Evolutionary conservation across 2,888 invertebrate species (phyloP), one percentile per base, ranked within the genome.

Genomic region (Tyria jacobaeae): DNA sequence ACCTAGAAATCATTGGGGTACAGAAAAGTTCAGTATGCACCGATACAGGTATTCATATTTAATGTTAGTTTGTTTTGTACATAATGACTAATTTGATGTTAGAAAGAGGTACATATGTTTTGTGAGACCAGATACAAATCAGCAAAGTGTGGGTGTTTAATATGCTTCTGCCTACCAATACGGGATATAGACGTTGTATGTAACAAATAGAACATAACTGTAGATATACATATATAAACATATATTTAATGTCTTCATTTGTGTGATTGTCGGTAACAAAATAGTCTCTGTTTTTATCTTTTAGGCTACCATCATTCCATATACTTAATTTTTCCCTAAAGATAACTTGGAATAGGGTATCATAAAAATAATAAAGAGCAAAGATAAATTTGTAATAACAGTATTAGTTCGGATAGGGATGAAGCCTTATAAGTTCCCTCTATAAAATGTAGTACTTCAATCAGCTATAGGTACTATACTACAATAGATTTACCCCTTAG

Each of bases 1-100:
- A 48, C 7, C 60, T 60, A 64, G 12, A 60, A 70, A 67, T 67
- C 62, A 73, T 64, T 61, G 39, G 17, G n/a, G 49, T 47, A 48
- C 55, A 56, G 57, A n/a, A 61, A 64, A 53, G 54, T 64, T 57
- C 51, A 37, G 41, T 61, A 59, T 62, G 62, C 44, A 51, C 60
- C 31, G 17, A 60, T 62, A 62, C 47, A 48, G 21, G 25, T 44
- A 49, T 48, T 34, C 53, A 62, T 60, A 39, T 53, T 53, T 53
- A 34, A 62, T 62, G 49, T 44, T 57, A 25, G 24, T 37, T 24
- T 25, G 7, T 25, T 35, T 34, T 15, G 34, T 24, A 21, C 0
- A 9, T 34, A 24, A 34, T n/a, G 24, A 2, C 7, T 7, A n/a
- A 3, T 47, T 24, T 27, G 17, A 10, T 41, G 9, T 41, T 17